A percentile compares a stretch with the other conserved stretches of the same genome.
phyloP scores from a whole-genome alignment of 2,888 invertebrate species.

The Nasonia oneida region DNA sequence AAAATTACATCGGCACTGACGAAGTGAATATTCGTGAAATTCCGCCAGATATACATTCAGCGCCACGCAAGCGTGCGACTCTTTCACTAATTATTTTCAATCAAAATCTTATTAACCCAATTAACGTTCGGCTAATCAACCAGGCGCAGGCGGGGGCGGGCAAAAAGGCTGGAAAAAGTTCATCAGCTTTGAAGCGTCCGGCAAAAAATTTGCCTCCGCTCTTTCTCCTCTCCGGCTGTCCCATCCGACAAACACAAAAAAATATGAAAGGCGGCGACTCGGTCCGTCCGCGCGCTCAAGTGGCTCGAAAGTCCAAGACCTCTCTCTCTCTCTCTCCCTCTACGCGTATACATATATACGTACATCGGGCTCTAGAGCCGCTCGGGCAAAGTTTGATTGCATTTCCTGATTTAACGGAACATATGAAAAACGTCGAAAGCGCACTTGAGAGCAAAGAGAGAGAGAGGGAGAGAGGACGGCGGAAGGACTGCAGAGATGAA shows the following conservation, averaged over 20 bases:
- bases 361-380: neutral
- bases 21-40: neutral
- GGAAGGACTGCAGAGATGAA: conserved; percentile 48
- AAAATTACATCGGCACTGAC: neutral
- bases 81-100: conserved; percentile 17
- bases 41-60: neutral
- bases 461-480: conserved; percentile 35
- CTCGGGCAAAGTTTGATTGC: conserved; percentile 59
- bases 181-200: conserved; percentile 40
- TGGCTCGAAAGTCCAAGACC: conserved; percentile 34
- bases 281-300: conserved; percentile 15
- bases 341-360: neutral
- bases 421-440: conserved; percentile 64
- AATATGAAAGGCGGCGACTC: conserved; percentile 47
- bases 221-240: neutral
- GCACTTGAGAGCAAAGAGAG: conserved; percentile 44
- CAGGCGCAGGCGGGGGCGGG: neutral
- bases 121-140: conserved; percentile 16
- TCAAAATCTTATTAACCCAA: conserved; percentile 22
- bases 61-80: neutral
- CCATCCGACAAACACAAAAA: conserved; percentile 14
- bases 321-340: too few species aligned
- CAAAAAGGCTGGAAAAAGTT: conserved; percentile 12
- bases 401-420: conserved; percentile 61
- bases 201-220: conserved; percentile 1